Base-by-base conservation (phyloP, 2,888 invertebrate species). In the Xylocampa areola region DNA sequence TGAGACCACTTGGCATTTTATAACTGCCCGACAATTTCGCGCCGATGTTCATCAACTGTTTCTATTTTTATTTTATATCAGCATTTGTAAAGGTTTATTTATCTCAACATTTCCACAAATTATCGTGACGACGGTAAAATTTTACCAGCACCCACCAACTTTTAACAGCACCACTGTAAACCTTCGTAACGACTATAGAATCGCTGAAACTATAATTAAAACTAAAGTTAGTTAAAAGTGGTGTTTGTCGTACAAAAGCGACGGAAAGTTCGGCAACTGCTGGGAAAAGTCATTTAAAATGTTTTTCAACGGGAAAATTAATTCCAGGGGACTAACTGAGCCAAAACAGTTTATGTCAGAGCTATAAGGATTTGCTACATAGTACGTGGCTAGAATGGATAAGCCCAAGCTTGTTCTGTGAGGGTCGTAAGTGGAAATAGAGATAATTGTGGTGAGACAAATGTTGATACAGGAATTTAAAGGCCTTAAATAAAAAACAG, bases 141-240 rank as follows among this genome's bases (percentile, higher is more conserved):
- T 36, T 17, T 6, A 19, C 33, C 32, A 44, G 44, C 21, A 21
- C 4, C 33, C 33, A 21, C 53, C 13, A 50, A 55, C 50, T 65
- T 55, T 50, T 32, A 40, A 48, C 57, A 23, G 13, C 14, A 29
- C 17, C 4, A 21, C 19, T 5, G 13, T 3, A 27, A 33, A 45
- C 58, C 48, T 50, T 30, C 32, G 17, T 16, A 25, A 21, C 10
- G 11, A 6, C 23, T 68, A 39, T 21, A 13, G 67, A 23, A 48
- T 47, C 14, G 30, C 21, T 54, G 33, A 63, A 72, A 75, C 52
- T 61, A 62, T 61, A 59, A 51, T 71, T 65, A 61, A 66, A 71
- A 71, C 55, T 67, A 57, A 62, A 66, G 33, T 27, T 54, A 48
- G 63, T 71, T 63, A 44, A 54, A 74, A 71, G 57, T 57, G 35